Base-by-base conservation (phyloP, 2,797 vertebrate genomes). In the Sebastiscus albofasciatus region DNA sequence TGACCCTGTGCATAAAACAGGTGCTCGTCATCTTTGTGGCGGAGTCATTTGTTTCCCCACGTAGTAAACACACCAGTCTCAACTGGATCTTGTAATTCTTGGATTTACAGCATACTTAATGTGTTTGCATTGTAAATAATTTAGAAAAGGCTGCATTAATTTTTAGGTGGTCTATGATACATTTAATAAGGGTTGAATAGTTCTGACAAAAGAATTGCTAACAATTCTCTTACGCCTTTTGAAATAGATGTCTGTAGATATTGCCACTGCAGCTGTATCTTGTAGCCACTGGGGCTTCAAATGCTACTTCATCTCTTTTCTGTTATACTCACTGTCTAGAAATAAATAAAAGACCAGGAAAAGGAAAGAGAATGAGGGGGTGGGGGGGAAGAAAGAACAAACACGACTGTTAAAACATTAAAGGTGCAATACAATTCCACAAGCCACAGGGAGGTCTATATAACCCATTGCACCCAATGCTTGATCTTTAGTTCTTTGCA, bases 401-500 rank as follows among this genome's bases (percentile, higher is more conserved):
- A 66, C 67, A 65, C 18, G 1, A 13, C 22, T 34, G 13, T 54
- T 42, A 75, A 77, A 85, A 67, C 34, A 68, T 82, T 69, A 42
- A 77, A 77, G 18, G 22, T 33, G 22, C 16, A 59, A 22, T 72
- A 61, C 72, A 68, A 68, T 59, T 79, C 31, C 42, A 55, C 36
- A 67, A 8, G 39, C 67, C 5, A 2, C 13, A 52, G 71, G 46
- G 46, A 52, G 18, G 74, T 55, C 18, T 66, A 13, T 14, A 42
- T 33, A 56, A 54, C 24, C 20, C 42, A 24, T 29, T 75, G 46
- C 54, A 31, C 46, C 69, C 16, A 24, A 4, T 61, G 34, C 60
- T 12, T 82, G n/a, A 55, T 72, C 14, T 77, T 84, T 49, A 34
- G 58, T 46, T 75, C 42, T 71, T 46, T 52, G n/a, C 29, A 56